A percentile compares a stretch with the other conserved stretches of the same genome.
Conservation (phyloP, 2,888 invertebrate genomes). For the Ormyrus nitidulus region DNA sequence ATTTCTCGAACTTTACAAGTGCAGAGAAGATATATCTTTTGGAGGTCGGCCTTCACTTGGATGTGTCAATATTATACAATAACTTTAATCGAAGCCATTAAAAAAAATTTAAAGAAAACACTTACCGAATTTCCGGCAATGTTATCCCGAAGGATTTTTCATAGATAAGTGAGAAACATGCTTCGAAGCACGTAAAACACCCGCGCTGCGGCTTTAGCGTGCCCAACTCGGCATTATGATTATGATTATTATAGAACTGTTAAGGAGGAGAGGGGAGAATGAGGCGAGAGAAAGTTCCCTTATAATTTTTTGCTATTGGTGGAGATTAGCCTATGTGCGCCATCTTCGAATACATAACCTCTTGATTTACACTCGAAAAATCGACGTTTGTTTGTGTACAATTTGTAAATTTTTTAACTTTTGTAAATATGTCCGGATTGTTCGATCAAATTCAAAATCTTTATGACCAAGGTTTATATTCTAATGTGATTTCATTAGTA, state of each 20-base stretch:
- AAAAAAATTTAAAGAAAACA: not conserved
- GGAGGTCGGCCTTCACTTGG: too few relatives aligned
- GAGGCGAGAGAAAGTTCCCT: too few relatives aligned
- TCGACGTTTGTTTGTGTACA: constrained; percentile 38
- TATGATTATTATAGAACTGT: too few relatives aligned
- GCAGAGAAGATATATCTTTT: too few relatives aligned
- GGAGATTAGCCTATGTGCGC: constrained; percentile 20
- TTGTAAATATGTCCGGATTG: constrained; percentile 76
- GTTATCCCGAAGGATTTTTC: not conserved
- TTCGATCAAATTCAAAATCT: constrained; percentile 83
- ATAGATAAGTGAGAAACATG: constrained; percentile 12
- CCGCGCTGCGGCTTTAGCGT: not conserved
- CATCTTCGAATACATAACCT: constrained; percentile 45
- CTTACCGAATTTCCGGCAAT: not conserved
- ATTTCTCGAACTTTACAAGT: too few relatives aligned
- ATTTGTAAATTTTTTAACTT: constrained; percentile 49
- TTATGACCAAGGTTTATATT: constrained; percentile 84
- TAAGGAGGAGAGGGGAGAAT: too few relatives aligned
- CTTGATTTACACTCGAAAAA: not conserved
- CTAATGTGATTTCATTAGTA: constrained; percentile 84
- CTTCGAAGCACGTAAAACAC: constrained; percentile 37
- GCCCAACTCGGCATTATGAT: not conserved
- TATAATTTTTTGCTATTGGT: not conserved
- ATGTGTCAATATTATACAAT: too few relatives aligned
- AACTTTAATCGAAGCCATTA: too few relatives aligned